These are phyloP conservation scores for Cydia fagiglandana DNA, from an alignment of 1,140 invertebrate genomes.

Conservation along the genomic window DNA sequence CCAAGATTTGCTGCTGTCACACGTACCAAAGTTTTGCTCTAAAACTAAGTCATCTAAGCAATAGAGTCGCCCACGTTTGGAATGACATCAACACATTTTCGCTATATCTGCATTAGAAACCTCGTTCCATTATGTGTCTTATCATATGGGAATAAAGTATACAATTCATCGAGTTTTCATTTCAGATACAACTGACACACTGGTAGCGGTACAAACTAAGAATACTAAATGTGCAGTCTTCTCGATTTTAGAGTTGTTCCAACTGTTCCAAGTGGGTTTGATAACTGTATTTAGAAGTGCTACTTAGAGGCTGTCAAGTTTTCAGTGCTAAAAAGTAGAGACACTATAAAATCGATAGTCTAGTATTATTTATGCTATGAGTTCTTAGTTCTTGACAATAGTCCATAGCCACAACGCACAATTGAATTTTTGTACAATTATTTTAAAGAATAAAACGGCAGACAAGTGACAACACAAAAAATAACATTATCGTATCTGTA, in stretches of 20 bases:
- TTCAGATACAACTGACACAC: neutral
- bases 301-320: neutral
- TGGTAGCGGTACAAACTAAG: conserved; percentile 3
- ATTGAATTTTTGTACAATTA: no score
- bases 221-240: conserved; percentile 28
- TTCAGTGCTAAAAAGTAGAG: neutral
- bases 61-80: neutral
- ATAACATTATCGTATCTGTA: no score
- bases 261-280: conserved; percentile 3
- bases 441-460: no score
- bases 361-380: no score
- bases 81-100: neutral
- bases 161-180: neutral
- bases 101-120: neutral
- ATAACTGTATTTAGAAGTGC: conserved; percentile 27
- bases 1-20: neutral
- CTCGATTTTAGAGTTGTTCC: conserved; percentile 6
- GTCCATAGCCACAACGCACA: no score
- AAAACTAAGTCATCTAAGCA: neutral
- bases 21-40: no score
- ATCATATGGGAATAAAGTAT: neutral
- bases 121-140: neutral
- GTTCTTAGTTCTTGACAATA: no score
- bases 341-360: no score
- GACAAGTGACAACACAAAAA: no score